phyloP scores from a whole-genome alignment of 2,113 vertebrate genomes.

The Pituophis catenifer region DNA sequence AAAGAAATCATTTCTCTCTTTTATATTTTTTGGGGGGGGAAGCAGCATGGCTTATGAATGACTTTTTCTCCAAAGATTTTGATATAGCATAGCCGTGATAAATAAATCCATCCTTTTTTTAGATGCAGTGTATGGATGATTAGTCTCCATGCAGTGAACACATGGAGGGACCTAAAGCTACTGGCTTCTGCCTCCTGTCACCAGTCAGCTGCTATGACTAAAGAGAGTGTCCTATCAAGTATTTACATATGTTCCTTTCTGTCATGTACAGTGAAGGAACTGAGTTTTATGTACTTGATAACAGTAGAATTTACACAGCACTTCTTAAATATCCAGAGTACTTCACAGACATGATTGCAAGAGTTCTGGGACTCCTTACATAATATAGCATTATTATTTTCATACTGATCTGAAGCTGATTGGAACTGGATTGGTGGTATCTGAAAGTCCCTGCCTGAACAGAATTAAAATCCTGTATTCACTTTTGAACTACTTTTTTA shows the following conservation, averaged over 20 bases:
- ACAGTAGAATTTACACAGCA: background rate
- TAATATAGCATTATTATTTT: background rate
- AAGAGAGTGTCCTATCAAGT: background rate
- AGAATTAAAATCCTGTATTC: background rate
- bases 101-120: background rate
- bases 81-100: background rate
- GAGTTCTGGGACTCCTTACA: background rate
- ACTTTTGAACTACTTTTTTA: background rate
- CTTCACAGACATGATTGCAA: background rate
- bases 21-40: background rate
- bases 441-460: background rate
- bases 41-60: background rate
- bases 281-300: background rate
- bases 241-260: background rate
- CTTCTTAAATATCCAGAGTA: background rate
- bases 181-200: background rate
- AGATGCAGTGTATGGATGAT: background rate
- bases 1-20: background rate
- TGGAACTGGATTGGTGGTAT: background rate
- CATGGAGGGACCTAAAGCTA: background rate
- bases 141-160: background rate
- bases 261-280: background rate
- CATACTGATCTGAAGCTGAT: background rate
- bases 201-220: background rate
- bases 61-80: background rate